Percentiles rank a stretch among this genome's conserved stretches.
phyloP scores from a whole-genome alignment of 2,888 invertebrate species.

The Metellina segmentata region DNA sequence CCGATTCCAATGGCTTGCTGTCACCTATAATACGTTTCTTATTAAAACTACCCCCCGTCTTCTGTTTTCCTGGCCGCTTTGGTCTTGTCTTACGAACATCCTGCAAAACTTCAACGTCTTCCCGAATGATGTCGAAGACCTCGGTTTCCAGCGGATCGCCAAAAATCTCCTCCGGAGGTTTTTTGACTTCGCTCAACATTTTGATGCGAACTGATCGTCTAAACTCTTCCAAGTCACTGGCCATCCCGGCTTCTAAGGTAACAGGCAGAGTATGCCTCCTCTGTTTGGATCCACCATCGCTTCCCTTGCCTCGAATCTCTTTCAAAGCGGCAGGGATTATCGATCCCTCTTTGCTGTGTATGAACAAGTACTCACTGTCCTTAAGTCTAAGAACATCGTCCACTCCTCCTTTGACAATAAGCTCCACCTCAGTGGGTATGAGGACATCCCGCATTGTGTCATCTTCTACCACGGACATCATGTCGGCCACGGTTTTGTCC shows the following conservation, averaged over 20 bases:
- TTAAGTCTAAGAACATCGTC: constrained; percentile 58
- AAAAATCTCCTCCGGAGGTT: background rate
- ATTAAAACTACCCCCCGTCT: background rate
- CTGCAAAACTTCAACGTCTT: constrained; percentile 49
- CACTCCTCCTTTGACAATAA: constrained; percentile 73
- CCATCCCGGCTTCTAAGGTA: constrained; percentile 38
- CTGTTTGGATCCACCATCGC: background rate
- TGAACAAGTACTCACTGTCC: constrained; percentile 70
- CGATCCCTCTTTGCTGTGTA: constrained; percentile 62
- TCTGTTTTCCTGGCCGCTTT: constrained; percentile 54
- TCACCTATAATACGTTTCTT: background rate
- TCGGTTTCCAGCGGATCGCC: background rate
- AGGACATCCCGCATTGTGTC: constrained; percentile 61
- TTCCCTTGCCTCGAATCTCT: constrained; percentile 47
- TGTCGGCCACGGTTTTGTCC: constrained; percentile 80
- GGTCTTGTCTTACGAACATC: constrained; percentile 66
- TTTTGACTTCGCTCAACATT: constrained; percentile 56
- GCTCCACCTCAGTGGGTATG: constrained; percentile 75
- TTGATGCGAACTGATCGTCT: constrained; percentile 9
- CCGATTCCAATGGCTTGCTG: background rate
- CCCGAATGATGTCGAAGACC: constrained; percentile 42
- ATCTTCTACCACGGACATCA: constrained; percentile 59
- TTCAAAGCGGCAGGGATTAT: constrained; percentile 66
- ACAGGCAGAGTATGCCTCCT: constrained; percentile 69
- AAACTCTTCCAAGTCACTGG: constrained; percentile 16